These are phyloP conservation scores for Synaphobranchus kaupii DNA, from an alignment of 2,797 vertebrate species.

Conservation along the genomic window DNA sequence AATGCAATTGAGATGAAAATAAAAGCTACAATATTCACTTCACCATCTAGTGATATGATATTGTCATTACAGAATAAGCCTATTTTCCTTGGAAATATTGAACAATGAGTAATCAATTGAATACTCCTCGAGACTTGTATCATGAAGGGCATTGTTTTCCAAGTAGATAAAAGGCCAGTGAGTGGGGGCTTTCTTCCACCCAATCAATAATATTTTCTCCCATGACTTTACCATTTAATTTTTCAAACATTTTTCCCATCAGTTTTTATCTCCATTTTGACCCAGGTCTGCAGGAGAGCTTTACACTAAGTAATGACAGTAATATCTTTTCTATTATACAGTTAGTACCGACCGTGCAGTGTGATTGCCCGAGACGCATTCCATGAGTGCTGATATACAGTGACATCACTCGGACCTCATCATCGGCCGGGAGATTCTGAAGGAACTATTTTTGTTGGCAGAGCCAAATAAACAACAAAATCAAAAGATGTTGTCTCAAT, in stretches of 20 bases:
- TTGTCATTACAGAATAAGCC: neutral
- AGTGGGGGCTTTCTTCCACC: neutral
- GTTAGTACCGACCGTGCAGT: too few species aligned
- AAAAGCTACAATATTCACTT: neutral
- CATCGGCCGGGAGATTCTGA: too few species aligned
- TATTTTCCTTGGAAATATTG: neutral
- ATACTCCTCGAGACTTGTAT: neutral
- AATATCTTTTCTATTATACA: too few species aligned
- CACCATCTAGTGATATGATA: slow-evolving; percentile 2
- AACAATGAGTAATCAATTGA: neutral
- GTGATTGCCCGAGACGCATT: too few species aligned
- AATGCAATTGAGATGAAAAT: neutral
- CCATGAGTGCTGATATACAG: too few species aligned
- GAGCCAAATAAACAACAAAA: too few species aligned
- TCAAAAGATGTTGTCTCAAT: too few species aligned
- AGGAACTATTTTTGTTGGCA: too few species aligned
- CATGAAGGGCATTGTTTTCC: neutral
- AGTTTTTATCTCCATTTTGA: neutral
- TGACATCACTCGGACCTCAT: too few species aligned
- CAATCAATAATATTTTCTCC: neutral
- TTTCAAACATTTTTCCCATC: neutral
- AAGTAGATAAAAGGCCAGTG: neutral
- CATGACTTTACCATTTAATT: neutral
- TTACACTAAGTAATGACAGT: too few species aligned
- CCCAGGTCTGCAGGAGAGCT: neutral